Evolutionary conservation across 2,888 invertebrate genomes (phyloP).

Genomic region (Mongoloraphidia duomilia): DNA sequence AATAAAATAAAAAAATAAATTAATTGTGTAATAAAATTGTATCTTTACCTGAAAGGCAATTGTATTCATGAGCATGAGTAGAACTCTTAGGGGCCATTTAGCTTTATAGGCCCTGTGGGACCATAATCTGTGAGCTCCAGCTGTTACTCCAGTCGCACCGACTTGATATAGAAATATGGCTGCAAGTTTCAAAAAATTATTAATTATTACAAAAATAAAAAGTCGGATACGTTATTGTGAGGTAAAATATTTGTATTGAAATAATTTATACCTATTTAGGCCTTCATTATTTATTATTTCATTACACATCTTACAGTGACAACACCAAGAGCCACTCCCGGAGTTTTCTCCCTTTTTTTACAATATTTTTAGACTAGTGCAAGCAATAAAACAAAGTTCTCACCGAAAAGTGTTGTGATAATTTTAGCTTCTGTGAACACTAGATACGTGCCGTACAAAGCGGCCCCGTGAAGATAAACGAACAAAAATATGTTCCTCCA

Average conservation of each 20-base stretch:
- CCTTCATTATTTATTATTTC: no score
- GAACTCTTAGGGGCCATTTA: constrained; percentile 62
- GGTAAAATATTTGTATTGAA: no score
- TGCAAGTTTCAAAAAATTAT: constrained; percentile 9
- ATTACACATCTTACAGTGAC: no score
- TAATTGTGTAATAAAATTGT: no score
- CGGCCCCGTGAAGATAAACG: constrained; percentile 49
- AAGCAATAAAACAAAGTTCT: no score
- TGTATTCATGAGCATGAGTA: constrained; percentile 69
- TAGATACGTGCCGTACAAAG: constrained; percentile 48
- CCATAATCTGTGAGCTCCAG: constrained; percentile 90
- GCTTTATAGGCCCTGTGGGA: constrained; percentile 89
- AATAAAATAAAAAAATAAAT: no score
- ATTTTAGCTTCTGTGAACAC: constrained; percentile 32
- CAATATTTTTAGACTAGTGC: no score
- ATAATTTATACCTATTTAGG: no score
- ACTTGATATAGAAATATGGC: constrained; percentile 29
- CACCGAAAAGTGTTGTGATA: no score
- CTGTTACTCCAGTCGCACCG: constrained; percentile 77
- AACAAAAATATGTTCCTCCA: constrained; percentile 70
- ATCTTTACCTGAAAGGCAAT: constrained; percentile 55
- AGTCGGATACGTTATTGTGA: no score
- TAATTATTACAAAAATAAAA: neutral
- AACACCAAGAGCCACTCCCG: no score
- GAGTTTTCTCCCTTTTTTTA: no score